Evolutionary conservation across 2,888 invertebrate species (phyloP).

Genomic region (Synergus itoensis): DNA sequence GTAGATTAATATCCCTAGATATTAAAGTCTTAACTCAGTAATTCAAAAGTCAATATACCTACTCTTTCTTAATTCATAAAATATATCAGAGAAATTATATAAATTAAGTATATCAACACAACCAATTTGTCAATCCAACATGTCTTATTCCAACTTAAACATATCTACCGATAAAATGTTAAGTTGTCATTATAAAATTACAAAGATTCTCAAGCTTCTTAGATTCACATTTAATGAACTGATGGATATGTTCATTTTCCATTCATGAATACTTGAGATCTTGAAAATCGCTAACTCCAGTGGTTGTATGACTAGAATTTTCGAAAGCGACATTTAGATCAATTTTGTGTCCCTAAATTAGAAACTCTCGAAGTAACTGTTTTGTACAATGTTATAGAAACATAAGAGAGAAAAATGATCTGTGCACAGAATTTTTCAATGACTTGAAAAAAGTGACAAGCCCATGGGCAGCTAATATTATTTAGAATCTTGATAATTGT

Average conservation of each 20-base stretch:
- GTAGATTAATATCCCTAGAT: not conserved
- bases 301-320: constrained; percentile 69
- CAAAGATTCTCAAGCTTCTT: constrained; percentile 5
- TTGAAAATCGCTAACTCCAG: constrained; percentile 68
- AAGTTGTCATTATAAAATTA: constrained; percentile 21
- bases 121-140: not conserved
- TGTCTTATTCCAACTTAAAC: not conserved
- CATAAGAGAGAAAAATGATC: constrained; percentile 26
- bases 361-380: constrained; percentile 26
- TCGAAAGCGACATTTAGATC: constrained; percentile 39
- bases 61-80: not conserved
- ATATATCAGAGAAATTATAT: not conserved
- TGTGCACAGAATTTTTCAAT: constrained; percentile 7
- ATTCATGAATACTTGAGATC: constrained; percentile 45
- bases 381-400: constrained; percentile 36
- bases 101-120: not conserved
- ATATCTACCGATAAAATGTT: not conserved
- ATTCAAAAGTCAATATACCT: not conserved
- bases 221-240: not conserved
- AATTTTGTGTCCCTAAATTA: constrained; percentile 23
- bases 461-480: constrained; percentile 20
- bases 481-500: not conserved
- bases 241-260: not conserved
- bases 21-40: not conserved
- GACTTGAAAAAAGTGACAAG: constrained; percentile 5